These are phyloP conservation scores for Enteromius paludinosus DNA, from an alignment of 2,797 vertebrate genomes.

Conservation along the genomic window DNA sequence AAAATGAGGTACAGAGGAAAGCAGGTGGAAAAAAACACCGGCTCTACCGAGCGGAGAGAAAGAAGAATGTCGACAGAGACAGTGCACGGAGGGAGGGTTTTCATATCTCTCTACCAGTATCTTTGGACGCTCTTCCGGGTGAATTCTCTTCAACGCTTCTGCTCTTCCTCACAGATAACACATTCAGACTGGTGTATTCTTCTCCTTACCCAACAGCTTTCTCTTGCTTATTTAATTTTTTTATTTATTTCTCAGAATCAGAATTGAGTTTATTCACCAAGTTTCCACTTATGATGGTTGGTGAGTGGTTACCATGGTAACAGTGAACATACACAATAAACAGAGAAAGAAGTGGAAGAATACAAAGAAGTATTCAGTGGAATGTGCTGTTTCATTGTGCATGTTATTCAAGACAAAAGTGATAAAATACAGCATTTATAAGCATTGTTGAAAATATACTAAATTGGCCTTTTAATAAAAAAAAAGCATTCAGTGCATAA, in stretches of 20 bases:
- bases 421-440: not conserved
- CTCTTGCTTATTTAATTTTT: not conserved
- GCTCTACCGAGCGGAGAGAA: slow-evolving; percentile 22
- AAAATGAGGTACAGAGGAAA: slow-evolving; percentile 37
- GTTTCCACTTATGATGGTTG: not conserved
- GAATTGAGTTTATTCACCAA: slow-evolving; percentile 10
- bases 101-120: slow-evolving; percentile 8
- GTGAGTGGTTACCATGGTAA: slow-evolving; percentile 18
- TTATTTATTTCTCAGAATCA: not conserved
- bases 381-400: not conserved
- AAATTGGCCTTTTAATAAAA: not conserved
- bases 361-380: not conserved
- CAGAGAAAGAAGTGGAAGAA: not conserved
- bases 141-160: not conserved
- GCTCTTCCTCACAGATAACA: slow-evolving; percentile 18
- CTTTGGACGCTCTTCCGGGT: not conserved
- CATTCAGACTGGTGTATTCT: slow-evolving; percentile 16
- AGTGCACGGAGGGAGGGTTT: not conserved
- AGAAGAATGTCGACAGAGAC: slow-evolving; percentile 16
- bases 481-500: too few relatives aligned
- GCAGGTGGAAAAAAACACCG: slow-evolving; percentile 31
- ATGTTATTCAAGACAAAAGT: not conserved
- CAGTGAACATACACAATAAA: slow-evolving; percentile 2
- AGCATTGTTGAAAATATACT: not conserved
- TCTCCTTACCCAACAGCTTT: not conserved